phyloP scores from a whole-genome alignment of 2,888 invertebrate species.

The Ceriagrion tenellum region DNA sequence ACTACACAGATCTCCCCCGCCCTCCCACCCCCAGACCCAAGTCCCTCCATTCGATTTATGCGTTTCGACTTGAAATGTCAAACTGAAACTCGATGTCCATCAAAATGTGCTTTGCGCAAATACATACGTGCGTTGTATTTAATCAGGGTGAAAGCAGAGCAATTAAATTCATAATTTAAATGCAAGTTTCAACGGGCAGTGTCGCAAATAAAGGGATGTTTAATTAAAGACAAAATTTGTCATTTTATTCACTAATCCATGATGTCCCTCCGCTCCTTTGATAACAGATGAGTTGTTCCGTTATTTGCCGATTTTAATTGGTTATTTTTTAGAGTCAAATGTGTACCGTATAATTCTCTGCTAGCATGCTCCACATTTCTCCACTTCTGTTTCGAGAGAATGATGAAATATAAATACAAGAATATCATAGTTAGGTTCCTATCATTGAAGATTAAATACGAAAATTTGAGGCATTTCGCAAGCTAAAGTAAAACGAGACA shows the following conservation, averaged over 20 bases:
- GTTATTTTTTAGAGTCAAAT: background rate
- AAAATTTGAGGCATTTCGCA: too few relatives aligned
- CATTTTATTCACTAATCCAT: background rate
- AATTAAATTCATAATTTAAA: background rate
- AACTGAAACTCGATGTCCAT: background rate
- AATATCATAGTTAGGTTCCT: too few relatives aligned
- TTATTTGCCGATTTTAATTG: background rate
- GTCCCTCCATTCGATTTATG: background rate
- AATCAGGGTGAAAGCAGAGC: background rate
- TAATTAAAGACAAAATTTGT: background rate
- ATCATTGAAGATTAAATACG: too few relatives aligned
- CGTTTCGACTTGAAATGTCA: slow-evolving; percentile 9
- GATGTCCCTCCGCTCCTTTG: background rate
- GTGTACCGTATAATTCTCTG: background rate
- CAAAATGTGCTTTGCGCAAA: background rate
- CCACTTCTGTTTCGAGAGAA: too few relatives aligned
- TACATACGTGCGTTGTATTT: background rate
- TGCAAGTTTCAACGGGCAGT: background rate
- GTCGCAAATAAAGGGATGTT: background rate
- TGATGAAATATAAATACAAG: too few relatives aligned
- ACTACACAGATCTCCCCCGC: background rate
- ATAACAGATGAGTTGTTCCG: background rate
- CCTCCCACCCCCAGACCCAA: background rate
- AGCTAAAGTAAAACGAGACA: too few relatives aligned
- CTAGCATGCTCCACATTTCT: too few relatives aligned